These are phyloP conservation scores for Ibycter americanus DNA, from an alignment of 2,797 vertebrate genomes.

Conservation along the genomic window DNA sequence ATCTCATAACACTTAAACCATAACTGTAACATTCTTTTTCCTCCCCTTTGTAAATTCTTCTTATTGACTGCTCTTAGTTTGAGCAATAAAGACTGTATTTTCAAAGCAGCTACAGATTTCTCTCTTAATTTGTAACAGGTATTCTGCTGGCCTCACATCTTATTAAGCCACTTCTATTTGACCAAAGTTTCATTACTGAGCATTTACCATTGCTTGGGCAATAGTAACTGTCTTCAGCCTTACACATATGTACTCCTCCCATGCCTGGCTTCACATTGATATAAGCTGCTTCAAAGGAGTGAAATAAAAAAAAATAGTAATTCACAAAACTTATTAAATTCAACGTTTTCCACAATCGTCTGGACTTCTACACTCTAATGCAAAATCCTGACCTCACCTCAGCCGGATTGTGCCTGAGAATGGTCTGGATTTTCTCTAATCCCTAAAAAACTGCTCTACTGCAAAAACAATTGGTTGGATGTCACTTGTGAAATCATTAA, in stretches of 20 bases:
- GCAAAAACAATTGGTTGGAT: not conserved
- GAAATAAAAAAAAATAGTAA: not conserved
- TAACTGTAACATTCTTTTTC: not conserved
- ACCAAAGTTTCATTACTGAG: not conserved
- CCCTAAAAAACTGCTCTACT: not conserved
- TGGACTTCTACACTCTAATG: not conserved
- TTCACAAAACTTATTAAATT: not conserved
- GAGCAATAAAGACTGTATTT: not conserved
- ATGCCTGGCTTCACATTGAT: not conserved
- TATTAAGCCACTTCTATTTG: not conserved
- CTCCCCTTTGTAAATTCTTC: not conserved
- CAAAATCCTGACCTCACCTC: slow-evolving; percentile 4
- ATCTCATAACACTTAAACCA: not conserved
- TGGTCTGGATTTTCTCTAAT: not conserved
- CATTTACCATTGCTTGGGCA: not conserved
- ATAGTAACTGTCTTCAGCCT: not conserved
- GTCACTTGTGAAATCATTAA: not conserved
- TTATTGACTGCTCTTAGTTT: not conserved
- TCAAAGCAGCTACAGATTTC: not conserved
- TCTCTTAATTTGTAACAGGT: not conserved
- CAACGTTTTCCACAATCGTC: not conserved
- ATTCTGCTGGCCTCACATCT: not conserved
- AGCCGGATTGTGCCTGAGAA: not conserved
- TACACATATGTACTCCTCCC: not conserved
- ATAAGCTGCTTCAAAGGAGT: not conserved